Conservation (phyloP, 2,888 invertebrate species). For the Rhimphoctona megacephalus region DNA sequence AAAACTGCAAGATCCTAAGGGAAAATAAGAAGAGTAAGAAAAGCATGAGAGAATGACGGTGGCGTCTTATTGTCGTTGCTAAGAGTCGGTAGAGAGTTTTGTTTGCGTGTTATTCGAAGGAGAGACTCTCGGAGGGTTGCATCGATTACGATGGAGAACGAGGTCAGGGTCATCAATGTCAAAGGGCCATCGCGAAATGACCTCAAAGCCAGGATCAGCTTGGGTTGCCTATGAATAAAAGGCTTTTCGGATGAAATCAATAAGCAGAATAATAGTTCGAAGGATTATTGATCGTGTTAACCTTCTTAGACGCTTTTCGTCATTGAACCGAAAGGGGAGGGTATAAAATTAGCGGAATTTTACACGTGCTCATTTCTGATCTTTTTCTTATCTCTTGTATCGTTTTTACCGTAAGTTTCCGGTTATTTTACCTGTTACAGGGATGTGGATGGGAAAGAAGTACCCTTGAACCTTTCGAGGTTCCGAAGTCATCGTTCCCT, state of each 20-base stretch:
- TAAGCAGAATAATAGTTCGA: constrained; percentile 55
- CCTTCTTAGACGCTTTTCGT: not conserved
- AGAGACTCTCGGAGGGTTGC: constrained; percentile 7
- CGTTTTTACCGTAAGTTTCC: not conserved
- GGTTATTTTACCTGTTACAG: not conserved
- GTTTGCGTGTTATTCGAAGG: constrained; percentile 35
- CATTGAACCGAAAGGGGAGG: not conserved
- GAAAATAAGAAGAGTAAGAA: not conserved
- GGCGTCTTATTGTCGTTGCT: constrained; percentile 22
- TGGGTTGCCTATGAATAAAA: constrained; percentile 21
- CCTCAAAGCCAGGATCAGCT: constrained; percentile 52
- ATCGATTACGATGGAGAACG: constrained; percentile 51
- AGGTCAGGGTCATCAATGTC: constrained; percentile 64
- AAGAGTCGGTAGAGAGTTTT: constrained; percentile 16
- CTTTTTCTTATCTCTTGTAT: constrained; percentile 4
- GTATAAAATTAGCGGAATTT: constrained; percentile 4
- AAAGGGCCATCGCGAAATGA: constrained; percentile 57
- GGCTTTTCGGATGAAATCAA: constrained; percentile 53
- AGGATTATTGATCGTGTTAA: constrained; percentile 53
- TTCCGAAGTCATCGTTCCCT: not conserved
- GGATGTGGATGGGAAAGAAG: not conserved
- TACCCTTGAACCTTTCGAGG: not conserved
- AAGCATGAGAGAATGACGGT: not conserved
- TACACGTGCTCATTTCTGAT: not conserved
- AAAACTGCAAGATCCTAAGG: not conserved